Evolutionary conservation across 2,888 invertebrate genomes (phyloP).

Genomic region (Entomobrya proxima): DNA sequence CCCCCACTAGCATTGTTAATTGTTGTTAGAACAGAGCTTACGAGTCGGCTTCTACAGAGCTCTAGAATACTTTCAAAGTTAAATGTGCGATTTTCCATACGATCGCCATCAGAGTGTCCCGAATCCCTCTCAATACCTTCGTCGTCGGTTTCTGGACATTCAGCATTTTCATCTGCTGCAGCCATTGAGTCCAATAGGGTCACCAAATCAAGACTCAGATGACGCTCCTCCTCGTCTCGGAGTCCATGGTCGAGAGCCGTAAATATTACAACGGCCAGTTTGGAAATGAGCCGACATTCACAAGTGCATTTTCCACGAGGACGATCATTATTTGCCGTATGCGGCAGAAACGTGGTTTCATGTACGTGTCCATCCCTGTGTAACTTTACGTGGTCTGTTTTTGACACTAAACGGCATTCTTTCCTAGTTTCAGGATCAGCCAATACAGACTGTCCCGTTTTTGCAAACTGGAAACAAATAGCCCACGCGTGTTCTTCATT

Average conservation of each 20-base stretch:
- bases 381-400: constrained; percentile 83
- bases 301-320: constrained; percentile 47
- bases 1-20: constrained; percentile 78
- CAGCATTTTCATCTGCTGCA: constrained; percentile 78
- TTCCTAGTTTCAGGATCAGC: constrained; percentile 77
- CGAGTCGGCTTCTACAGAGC: constrained; percentile 71
- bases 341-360: constrained; percentile 80
- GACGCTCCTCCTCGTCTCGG: constrained; percentile 89
- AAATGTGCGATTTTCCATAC: constrained; percentile 68
- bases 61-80: constrained; percentile 74
- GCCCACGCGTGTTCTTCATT: constrained; percentile 98
- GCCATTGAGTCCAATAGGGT: constrained; percentile 92
- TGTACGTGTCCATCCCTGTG: constrained; percentile 90
- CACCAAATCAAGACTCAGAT: constrained; percentile 90
- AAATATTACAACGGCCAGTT: constrained; percentile 90
- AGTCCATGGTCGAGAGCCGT: constrained; percentile 93
- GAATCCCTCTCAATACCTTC: constrained; percentile 94
- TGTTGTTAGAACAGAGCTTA: constrained; percentile 78
- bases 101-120: constrained; percentile 82
- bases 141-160: constrained; percentile 85
- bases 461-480: constrained; percentile 90
- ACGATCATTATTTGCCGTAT: constrained; percentile 22
- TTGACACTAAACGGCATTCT: constrained; percentile 78
- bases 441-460: constrained; percentile 79
- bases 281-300: constrained; percentile 86